These are phyloP conservation scores for Corythornis cristatus DNA, from an alignment of 2,113 vertebrate species.

Conservation along the genomic window DNA sequence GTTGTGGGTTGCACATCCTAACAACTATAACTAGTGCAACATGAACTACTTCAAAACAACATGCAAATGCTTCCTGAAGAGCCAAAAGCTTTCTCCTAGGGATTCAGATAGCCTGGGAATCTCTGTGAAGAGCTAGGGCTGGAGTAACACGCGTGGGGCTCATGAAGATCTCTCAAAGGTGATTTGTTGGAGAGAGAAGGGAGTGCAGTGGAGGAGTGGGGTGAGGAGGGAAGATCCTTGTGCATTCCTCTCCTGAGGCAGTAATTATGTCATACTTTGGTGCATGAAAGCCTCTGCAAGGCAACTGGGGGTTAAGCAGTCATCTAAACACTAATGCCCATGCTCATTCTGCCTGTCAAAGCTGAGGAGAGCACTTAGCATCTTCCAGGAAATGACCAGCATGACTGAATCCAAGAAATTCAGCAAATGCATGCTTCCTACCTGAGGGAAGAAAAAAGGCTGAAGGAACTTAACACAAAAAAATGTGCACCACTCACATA, in stretches of 20 bases:
- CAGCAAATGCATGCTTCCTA: neutral
- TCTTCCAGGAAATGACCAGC: neutral
- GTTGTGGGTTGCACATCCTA: neutral
- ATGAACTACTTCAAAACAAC: neutral
- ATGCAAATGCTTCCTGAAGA: neutral
- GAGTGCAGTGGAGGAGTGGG: neutral
- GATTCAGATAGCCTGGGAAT: neutral
- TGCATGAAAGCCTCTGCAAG: neutral
- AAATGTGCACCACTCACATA: fast-evolving
- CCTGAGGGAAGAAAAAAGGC: neutral
- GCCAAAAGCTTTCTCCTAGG: neutral
- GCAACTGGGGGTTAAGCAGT: neutral
- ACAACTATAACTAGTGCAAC: neutral
- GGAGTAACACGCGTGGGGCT: neutral
- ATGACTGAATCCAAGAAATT: neutral
- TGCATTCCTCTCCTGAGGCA: neutral
- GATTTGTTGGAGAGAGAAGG: neutral
- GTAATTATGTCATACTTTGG: neutral
- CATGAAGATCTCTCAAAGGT: neutral
- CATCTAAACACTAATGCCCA: neutral
- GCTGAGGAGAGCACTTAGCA: neutral
- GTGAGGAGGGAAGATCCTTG: neutral
- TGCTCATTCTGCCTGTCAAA: neutral
- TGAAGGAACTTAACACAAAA: neutral
- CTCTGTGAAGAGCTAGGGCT: neutral